Conservation (phyloP, 64 coral and sea anemone species). For the Montipora capricornis region DNA sequence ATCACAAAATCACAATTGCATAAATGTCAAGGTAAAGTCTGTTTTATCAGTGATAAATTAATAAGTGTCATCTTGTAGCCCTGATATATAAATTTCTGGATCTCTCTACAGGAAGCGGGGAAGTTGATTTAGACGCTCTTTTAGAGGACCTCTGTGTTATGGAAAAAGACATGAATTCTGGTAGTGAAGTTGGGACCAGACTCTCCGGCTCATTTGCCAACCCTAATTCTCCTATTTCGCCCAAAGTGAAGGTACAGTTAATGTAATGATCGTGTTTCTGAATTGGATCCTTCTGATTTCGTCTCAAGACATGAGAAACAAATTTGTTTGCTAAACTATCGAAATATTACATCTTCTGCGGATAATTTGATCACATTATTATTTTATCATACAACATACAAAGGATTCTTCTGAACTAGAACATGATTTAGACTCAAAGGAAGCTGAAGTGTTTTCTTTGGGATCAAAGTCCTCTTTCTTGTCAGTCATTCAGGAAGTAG, state of each 20-base stretch:
- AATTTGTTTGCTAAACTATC: too few relatives aligned
- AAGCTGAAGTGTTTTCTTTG: neutral
- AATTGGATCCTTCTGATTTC: too few relatives aligned
- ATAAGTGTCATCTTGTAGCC: constrained; percentile 57
- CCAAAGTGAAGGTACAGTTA: constrained; percentile 77
- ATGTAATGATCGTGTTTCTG: neutral
- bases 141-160: constrained; percentile 96
- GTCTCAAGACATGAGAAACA: too few relatives aligned
- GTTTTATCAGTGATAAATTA: constrained; percentile 51
- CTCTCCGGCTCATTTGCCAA: constrained; percentile 40
- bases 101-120: constrained; percentile 79
- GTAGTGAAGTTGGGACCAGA: constrained; percentile 28
- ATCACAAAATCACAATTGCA: constrained; percentile 14
- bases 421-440: neutral
- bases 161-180: constrained; percentile 94
- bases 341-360: too few relatives aligned
- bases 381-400: too few relatives aligned
- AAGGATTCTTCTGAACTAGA: too few relatives aligned
- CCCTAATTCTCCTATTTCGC: constrained; percentile 79
- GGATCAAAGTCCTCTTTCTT: neutral
- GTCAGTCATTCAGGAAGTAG: neutral
- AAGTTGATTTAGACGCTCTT: constrained; percentile 97
- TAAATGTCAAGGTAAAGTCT: neutral
- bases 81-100: constrained; percentile 44
- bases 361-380: too few relatives aligned